A percentile compares a stretch with the other conserved stretches of the same genome.
These are phyloP conservation scores for Perizoma flavofasciatum DNA, from an alignment of 2,888 invertebrate species.

Conservation along the genomic window DNA sequence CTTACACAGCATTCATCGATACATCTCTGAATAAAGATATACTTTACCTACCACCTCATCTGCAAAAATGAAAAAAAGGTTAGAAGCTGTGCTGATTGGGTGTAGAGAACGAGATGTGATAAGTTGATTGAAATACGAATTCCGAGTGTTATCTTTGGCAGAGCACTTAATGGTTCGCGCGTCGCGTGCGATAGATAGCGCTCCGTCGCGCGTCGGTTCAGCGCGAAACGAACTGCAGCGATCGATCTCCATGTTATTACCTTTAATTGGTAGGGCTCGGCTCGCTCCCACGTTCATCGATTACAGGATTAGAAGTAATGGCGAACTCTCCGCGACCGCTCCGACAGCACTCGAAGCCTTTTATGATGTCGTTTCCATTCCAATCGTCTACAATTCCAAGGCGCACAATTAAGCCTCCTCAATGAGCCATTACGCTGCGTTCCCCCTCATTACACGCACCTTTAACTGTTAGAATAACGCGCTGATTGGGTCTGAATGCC, in stretches of 20 bases:
- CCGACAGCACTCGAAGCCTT: constrained; percentile 1
- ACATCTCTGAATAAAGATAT: no score
- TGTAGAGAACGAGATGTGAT: neutral
- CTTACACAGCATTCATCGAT: no score
- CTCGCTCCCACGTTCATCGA: constrained; percentile 19
- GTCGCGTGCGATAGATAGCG: constrained; percentile 4
- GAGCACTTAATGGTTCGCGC: constrained; percentile 10
- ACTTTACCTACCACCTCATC: neutral
- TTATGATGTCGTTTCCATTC: constrained; percentile 9
- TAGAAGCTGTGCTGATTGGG: neutral
- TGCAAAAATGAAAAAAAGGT: neutral
- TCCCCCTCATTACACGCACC: constrained; percentile 10
- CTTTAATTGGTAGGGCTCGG: constrained; percentile 12
- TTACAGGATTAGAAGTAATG: constrained; percentile 19
- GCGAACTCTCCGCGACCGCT: neutral
- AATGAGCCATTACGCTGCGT: constrained; percentile 12
- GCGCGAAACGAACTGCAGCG: constrained; percentile 2
- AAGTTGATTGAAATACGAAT: neutral
- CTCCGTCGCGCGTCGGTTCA: neutral
- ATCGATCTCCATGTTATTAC: constrained; percentile 19
- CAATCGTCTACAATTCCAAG: constrained; percentile 10
- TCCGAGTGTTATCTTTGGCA: constrained; percentile 7
- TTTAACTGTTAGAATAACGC: constrained; percentile 1
- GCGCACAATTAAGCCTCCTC: constrained; percentile 4
- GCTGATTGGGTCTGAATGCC: neutral